Evolutionary conservation across 2,113 vertebrate species (phyloP), one percentile per base, ranked within the genome.

Genomic region (Hydrolagus affinis): DNA sequence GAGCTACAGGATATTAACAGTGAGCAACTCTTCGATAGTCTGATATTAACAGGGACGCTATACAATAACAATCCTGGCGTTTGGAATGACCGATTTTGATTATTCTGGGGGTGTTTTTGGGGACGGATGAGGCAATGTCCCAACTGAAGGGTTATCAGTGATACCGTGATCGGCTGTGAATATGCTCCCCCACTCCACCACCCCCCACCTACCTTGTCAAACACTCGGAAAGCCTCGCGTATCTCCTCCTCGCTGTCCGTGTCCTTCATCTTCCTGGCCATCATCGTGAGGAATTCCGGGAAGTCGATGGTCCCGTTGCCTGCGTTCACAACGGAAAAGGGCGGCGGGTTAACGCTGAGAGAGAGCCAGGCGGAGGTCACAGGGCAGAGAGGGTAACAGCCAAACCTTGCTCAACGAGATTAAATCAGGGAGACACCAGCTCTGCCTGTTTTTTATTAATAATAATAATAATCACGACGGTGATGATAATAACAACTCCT

Each of bases 221-320:
- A 97, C 87, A 97, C 95, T 32, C 95, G 90, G 91, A 97, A 96
- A 0, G 96, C 96, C 93, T 97, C 96, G 87, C 95, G 91, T 89
- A 96, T 97, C 90, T 97, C 95, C 90, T 97, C 96, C 90, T 97
- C 95, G 0, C 96, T 97, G 91, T 97, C 96, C 0, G 95, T 97
- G 32, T 97, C 96, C 88, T 97, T 97, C 96, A 97, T 97, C 92
- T 97, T 97, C 70, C 96, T 92, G 3, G 95, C 96, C 96, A 97
- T 96, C 96, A 97, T 96, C 88, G 96, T 97, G 85, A 97, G 90
- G 89, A 97, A 96, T 91, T 96, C 95, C 0, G 96, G 96, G 88
- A 97, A 97, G 88, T 97, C 95, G 64, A 97, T 96, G 70, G 95
- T 97, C 60, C 96, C 95, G 0, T 97, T 97, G 44, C 96, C 96